Percentiles rank a stretch among this genome's conserved stretches.
These are phyloP conservation scores for Addax nasomaculatus DNA, from an alignment of 2,113 vertebrate species.

Conservation along the genomic window DNA sequence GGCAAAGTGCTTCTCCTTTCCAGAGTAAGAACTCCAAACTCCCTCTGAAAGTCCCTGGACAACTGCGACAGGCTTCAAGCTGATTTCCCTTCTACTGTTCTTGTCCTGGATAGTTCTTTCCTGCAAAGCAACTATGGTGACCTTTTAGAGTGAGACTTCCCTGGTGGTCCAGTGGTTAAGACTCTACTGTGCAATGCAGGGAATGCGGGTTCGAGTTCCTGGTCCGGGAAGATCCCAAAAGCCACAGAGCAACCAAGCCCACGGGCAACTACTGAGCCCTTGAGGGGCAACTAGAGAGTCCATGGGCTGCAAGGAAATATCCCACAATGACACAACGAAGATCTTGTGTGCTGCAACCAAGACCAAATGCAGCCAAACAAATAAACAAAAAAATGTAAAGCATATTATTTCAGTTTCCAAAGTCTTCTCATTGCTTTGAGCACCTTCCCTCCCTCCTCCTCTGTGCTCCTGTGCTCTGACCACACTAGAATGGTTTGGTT, in stretches of 20 bases:
- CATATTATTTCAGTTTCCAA: neutral
- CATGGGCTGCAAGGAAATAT: neutral
- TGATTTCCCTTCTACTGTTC: neutral
- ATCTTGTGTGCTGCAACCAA: neutral
- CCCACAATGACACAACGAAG: neutral
- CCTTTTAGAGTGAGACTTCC: neutral
- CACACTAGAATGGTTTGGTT: neutral
- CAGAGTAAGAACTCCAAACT: neutral
- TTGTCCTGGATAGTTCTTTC: neutral
- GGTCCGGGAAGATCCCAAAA: neutral
- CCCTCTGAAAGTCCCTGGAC: neutral
- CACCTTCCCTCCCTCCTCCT: accelerated
- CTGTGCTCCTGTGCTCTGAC: neutral
- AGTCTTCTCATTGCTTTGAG: neutral
- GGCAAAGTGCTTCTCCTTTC: neutral
- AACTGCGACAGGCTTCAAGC: neutral
- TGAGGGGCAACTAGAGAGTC: neutral
- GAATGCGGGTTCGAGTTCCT: neutral
- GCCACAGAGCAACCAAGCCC: neutral
- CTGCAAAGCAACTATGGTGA: neutral
- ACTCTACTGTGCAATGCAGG: neutral
- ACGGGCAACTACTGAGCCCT: neutral
- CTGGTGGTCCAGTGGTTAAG: neutral
- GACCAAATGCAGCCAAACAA: neutral
- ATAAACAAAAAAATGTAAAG: neutral